Base-by-base conservation (phyloP, 2,113 vertebrate genomes). In the Heteronetta atricapilla region DNA sequence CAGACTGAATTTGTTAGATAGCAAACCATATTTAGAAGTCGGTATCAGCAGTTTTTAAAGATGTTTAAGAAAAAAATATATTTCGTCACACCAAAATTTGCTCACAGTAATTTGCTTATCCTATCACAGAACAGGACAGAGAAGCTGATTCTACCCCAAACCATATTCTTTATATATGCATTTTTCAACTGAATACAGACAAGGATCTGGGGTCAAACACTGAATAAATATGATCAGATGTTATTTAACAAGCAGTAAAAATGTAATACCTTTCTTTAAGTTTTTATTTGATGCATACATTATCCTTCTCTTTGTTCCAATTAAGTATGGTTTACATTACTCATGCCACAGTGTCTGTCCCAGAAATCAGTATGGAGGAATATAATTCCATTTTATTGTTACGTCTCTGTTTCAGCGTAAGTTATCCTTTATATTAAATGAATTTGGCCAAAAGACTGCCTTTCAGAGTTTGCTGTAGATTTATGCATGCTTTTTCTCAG, bases 401-500 rank as follows among this genome's bases (percentile, higher is more conserved):
- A 82, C 20, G 18, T 31, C 11, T 66, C 79, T 48, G 50, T 42
- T 83, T 36, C 4, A 2, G 21, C 19, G 0, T 10, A 83, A 94
- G 40, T 34, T 25, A 15, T 29, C 25, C n/a, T 80, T 77, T 26
- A 44, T 5, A 66, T 26, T 22, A 52, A 59, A 67, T 60, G 34
- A 11, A 60, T 36, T 64, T 63, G 36, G 29, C 69, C 2, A 0
- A 36, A 88, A 56, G 34, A 48, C 1, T 88, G 86, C 13, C 66
- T 93, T 94, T 87, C 74, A 86, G 70, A 94, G 85, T 28, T 94
- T 81, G 60, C 66, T 91, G 93, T 74, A 88, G 52, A 58, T 82
- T 95, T 86, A 78, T 34, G 59, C n/a, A 82, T 40, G 42, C 26
- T n/a, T 64, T 16, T 56, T 72, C 42, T 23, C 59, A 77, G 10